These are phyloP conservation scores for Corythaeola cristata DNA, from an alignment of 2,113 vertebrate species.

Conservation along the genomic window DNA sequence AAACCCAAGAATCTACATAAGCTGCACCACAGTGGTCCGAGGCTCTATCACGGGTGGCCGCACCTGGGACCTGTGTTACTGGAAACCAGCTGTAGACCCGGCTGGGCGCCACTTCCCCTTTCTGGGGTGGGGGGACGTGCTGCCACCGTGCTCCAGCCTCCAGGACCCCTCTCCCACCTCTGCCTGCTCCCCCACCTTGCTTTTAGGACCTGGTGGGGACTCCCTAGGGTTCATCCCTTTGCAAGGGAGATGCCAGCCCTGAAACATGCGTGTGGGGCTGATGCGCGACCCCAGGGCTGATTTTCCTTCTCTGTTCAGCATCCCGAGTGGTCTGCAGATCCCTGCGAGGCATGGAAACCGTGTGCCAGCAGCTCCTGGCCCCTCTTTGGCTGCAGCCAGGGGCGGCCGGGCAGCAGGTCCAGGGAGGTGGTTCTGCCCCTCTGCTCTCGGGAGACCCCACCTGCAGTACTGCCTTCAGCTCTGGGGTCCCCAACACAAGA, in stretches of 20 bases:
- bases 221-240: neutral
- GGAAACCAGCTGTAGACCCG: neutral
- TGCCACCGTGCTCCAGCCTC: fast-evolving
- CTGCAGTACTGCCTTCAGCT: no score
- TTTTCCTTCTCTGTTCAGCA: neutral
- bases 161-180: neutral
- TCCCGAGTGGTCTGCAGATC: no score
- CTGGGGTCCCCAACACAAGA: no score
- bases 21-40: fast-evolving
- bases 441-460: no score
- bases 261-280: fast-evolving
- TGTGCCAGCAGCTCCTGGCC: no score
- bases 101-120: neutral
- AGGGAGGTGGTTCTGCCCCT: no score
- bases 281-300: fast-evolving
- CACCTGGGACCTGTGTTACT: fast-evolving
- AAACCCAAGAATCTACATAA: neutral
- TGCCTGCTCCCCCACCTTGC: neutral
- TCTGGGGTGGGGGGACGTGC: neutral
- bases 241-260: neutral
- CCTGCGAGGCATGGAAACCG: no score
- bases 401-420: no score
- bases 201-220: neutral
- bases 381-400: no score
- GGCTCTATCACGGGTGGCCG: fast-evolving